Conservation (phyloP, 2,888 invertebrate genomes). For the Lordiphosa fenestrarum region DNA sequence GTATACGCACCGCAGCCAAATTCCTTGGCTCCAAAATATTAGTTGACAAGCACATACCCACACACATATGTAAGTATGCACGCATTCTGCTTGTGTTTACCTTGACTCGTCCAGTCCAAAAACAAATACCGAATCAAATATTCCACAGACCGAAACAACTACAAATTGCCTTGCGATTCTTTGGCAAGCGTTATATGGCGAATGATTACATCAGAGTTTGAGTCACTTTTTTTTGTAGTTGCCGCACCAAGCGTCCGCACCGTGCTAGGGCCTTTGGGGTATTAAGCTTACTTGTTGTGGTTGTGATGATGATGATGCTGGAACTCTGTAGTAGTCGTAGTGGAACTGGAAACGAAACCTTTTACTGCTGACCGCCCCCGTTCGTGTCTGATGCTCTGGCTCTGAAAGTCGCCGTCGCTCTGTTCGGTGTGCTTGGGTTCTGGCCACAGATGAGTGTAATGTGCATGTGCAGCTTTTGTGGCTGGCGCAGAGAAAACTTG, state of each 20-base stretch:
- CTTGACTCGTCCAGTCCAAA: constrained; percentile 34
- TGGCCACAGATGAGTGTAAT: constrained; percentile 46
- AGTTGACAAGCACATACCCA: no score
- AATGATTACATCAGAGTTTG: constrained; percentile 72
- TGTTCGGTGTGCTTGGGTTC: constrained; percentile 26
- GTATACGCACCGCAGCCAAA: no score
- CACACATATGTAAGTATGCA: not conserved
- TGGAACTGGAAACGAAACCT: constrained; percentile 25
- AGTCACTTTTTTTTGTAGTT: constrained; percentile 44
- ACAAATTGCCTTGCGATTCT: constrained; percentile 6
- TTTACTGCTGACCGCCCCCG: constrained; percentile 12
- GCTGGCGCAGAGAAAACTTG: constrained; percentile 48
- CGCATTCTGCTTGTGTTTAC: constrained; percentile 21
- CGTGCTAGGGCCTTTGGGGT: constrained; percentile 30
- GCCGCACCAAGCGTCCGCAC: constrained; percentile 24
- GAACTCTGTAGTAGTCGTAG: constrained; percentile 12
- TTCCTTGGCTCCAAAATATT: no score
- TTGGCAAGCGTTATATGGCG: constrained; percentile 52
- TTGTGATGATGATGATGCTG: constrained; percentile 29
- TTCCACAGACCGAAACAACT: constrained; percentile 3
- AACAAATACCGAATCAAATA: constrained; percentile 11
- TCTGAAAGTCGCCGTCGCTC: constrained; percentile 61
- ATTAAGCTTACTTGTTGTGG: constrained; percentile 58
- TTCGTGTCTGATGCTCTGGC: constrained; percentile 25
- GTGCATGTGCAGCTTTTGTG: constrained; percentile 55